A percentile compares a stretch with the other conserved stretches of the same genome.
phyloP scores from a whole-genome alignment of 2,888 invertebrate species.

The Sipunculus nudus region DNA sequence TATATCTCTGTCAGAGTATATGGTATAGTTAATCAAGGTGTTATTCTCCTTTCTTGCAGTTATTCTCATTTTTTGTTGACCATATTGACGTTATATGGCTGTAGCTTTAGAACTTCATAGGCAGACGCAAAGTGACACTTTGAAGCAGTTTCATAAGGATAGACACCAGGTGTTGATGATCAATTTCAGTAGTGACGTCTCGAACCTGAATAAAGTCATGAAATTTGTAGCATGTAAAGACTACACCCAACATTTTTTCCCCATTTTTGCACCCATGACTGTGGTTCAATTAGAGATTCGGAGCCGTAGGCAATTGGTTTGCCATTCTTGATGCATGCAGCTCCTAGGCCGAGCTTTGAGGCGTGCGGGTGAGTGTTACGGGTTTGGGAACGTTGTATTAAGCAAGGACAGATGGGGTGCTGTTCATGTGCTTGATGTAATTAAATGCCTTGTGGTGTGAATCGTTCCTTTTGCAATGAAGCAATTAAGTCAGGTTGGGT shows the following conservation, averaged over 20 bases:
- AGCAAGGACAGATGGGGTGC: constrained; percentile 31
- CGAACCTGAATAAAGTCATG: too few relatives aligned
- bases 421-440: constrained; percentile 14
- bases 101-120: too few relatives aligned
- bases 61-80: too few relatives aligned
- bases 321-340: constrained; percentile 33
- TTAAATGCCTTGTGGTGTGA: constrained; percentile 35
- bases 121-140: too few relatives aligned
- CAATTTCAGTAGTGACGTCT: too few relatives aligned
- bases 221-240: constrained; percentile 33
- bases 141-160: too few relatives aligned
- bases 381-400: constrained; percentile 33
- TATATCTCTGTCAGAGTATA: too few relatives aligned
- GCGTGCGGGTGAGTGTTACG: constrained; percentile 35
- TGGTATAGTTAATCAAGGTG: too few relatives aligned
- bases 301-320: constrained; percentile 35
- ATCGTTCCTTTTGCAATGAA: constrained; percentile 30
- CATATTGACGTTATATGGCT: too few relatives aligned
- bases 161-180: too few relatives aligned
- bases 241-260: constrained; percentile 39
- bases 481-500: constrained; percentile 35
- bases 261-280: constrained; percentile 26
- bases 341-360: constrained; percentile 36
- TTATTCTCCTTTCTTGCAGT: too few relatives aligned
- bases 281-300: constrained; percentile 31